Evolutionary conservation across 2,888 invertebrate genomes (phyloP).

Genomic region (Augochlorella aurata): DNA sequence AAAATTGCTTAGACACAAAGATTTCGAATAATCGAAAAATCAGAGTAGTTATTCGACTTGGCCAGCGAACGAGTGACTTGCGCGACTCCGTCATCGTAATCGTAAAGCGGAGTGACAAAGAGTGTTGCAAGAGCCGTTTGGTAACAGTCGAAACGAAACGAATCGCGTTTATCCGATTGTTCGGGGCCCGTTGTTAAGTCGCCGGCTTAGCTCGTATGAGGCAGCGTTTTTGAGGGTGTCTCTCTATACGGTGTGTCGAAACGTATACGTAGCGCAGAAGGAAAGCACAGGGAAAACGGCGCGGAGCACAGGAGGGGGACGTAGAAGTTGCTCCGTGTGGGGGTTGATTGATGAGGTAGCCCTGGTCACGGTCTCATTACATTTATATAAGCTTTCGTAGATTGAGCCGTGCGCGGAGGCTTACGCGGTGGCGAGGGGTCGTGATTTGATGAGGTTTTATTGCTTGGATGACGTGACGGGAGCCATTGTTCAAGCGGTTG

Average conservation of each 20-base stretch:
- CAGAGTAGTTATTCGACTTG: no score
- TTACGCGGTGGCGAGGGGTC: constrained; percentile 79
- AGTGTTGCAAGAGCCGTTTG: not conserved
- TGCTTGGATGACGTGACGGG: constrained; percentile 78
- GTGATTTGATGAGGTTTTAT: constrained; percentile 82
- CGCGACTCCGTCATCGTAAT: not conserved
- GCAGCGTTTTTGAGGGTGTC: constrained; percentile 57
- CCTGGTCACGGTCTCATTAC: constrained; percentile 81
- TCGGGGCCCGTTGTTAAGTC: constrained; percentile 72
- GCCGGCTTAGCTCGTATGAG: constrained; percentile 68
- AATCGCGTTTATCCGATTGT: constrained; percentile 71
- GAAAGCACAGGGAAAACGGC: constrained; percentile 58
- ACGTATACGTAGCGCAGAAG: constrained; percentile 61
- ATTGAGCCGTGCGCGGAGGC: constrained; percentile 80
- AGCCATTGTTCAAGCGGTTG: constrained; percentile 68
- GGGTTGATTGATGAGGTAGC: constrained; percentile 81
- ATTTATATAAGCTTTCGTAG: constrained; percentile 82
- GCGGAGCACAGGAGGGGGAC: constrained; percentile 49
- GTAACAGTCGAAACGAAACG: constrained; percentile 47
- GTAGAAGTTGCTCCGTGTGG: constrained; percentile 37
- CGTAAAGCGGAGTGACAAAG: not conserved
- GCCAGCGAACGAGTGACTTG: no score
- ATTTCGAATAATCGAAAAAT: no score
- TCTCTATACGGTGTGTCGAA: constrained; percentile 44
- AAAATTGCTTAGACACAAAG: no score